Base-by-base conservation (phyloP, 2,888 invertebrate genomes). In the Coenonympha glycerion region DNA sequence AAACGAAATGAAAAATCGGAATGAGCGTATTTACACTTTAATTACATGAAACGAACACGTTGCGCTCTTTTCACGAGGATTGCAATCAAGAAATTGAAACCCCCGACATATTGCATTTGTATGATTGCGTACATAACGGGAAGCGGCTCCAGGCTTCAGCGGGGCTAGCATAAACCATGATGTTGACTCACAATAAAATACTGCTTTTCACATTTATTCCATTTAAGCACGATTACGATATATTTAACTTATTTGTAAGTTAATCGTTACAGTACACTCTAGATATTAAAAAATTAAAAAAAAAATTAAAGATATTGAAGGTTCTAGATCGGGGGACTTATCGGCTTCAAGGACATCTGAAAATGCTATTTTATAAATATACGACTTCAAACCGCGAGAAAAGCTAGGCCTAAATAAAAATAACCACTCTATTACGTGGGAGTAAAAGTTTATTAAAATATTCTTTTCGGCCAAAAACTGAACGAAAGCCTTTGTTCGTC, bases 11-110 rank as follows among this genome's bases (percentile, higher is more conserved):
- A 9, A 21, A 46, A 24, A 26, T 19, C 16, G 3, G 11, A n/a
- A 24, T 15, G 8, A 21, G 22, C 18, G 16, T 9, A 5, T 41
- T 44, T 37, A 46, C 47, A 48, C 51, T 52, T 54, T 52, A 54
- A 54, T 54, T 24, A 51, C 34, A 47, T 53, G 39, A 49, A 51
- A 51, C 44, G 42, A 41, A 49, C 13, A 51, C 39, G 53, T 26
- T 42, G 44, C 46, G 36, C 30, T 19, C 34, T 41, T 47, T 51
- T 52, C 42, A 46, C 41, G 46, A 57, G 44, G 44, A 47, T 42
- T 42, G 44, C 57, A 56, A 49, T 56, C 45, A 41, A 47, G 53
- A 45, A 49, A 57, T 56, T 57, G 52, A 50, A 51, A n/a, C 49
- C 37, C 28, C 33, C 9, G 36, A 37, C 46, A 46, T 37, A 28